Conservation (phyloP, 2,888 invertebrate genomes). For the Toxonevra muliebris region DNA sequence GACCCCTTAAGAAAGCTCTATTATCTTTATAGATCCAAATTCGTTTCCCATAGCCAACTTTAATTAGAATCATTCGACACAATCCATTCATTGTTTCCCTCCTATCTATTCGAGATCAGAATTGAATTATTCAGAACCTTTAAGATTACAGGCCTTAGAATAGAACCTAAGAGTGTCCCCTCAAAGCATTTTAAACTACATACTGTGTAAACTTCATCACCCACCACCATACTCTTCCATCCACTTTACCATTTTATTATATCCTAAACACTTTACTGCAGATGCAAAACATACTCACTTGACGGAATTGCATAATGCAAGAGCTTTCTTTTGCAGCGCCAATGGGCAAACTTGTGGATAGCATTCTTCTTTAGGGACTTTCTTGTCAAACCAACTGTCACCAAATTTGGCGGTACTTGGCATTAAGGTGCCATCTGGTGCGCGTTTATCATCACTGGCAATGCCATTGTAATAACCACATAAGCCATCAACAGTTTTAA, state of each 20-base stretch:
- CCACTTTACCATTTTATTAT: not conserved
- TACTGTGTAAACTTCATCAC: conserved; percentile 11
- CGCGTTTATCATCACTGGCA: conserved; percentile 73
- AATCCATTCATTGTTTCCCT: no score
- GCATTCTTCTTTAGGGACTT: conserved; percentile 66
- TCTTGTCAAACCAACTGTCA: conserved; percentile 75
- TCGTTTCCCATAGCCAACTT: no score
- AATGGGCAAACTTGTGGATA: conserved; percentile 71
- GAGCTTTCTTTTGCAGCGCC: conserved; percentile 71
- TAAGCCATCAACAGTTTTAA: conserved; percentile 76
- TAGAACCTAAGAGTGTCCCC: no score
- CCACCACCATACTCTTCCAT: not conserved
- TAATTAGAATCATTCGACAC: no score
- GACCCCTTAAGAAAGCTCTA: no score
- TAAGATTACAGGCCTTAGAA: no score
- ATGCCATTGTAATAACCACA: conserved; percentile 81
- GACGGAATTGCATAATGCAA: conserved; percentile 75
- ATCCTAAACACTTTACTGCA: not conserved
- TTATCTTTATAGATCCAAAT: no score
- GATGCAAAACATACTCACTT: conserved; percentile 66
- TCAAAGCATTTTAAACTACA: not conserved
- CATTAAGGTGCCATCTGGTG: conserved; percentile 74
- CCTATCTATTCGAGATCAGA: no score
- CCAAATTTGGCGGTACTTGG: conserved; percentile 77
- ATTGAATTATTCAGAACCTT: no score